Percentiles rank a stretch among this genome's conserved stretches.
Evolutionary conservation across 2,888 invertebrate species (phyloP).

Genomic region (Plebejus melissa): DNA sequence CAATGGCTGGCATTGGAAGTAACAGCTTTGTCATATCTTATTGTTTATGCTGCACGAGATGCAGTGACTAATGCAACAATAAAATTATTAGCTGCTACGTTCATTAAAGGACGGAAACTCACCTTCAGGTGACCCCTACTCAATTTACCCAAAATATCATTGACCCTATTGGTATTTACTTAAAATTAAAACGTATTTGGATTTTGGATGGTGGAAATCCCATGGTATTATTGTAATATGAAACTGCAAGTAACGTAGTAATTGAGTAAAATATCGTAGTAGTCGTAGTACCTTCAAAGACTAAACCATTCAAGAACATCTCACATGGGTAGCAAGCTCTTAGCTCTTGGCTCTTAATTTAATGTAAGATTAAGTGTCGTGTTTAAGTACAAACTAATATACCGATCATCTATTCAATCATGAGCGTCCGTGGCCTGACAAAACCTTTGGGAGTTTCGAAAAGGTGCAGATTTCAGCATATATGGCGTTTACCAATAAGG

Average conservation of each 20-base stretch:
- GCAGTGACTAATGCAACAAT: conserved; percentile 31
- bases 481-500: background rate
- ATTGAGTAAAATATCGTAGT: too few relatives aligned
- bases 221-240: too few relatives aligned
- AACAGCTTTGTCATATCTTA: conserved; percentile 47
- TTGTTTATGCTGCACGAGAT: conserved; percentile 39
- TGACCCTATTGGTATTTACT: background rate
- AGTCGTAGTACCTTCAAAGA: too few relatives aligned
- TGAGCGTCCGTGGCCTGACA: background rate
- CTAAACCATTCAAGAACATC: too few relatives aligned
- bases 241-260: too few relatives aligned
- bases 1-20: conserved; percentile 63
- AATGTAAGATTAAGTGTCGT: too few relatives aligned
- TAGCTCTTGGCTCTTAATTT: too few relatives aligned
- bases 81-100: conserved; percentile 16
- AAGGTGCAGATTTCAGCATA: background rate
- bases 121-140: background rate
- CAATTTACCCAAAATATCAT: background rate
- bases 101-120: conserved; percentile 10
- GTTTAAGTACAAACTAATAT: too few relatives aligned
- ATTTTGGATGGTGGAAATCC: too few relatives aligned
- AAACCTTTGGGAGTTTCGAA: background rate
- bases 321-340: too few relatives aligned
- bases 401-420: too few relatives aligned
- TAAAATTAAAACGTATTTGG: background rate